A percentile compares a stretch with the other conserved stretches of the same genome.
phyloP scores from a whole-genome alignment of 2,797 vertebrate genomes.

The Sparidentex hasta region DNA sequence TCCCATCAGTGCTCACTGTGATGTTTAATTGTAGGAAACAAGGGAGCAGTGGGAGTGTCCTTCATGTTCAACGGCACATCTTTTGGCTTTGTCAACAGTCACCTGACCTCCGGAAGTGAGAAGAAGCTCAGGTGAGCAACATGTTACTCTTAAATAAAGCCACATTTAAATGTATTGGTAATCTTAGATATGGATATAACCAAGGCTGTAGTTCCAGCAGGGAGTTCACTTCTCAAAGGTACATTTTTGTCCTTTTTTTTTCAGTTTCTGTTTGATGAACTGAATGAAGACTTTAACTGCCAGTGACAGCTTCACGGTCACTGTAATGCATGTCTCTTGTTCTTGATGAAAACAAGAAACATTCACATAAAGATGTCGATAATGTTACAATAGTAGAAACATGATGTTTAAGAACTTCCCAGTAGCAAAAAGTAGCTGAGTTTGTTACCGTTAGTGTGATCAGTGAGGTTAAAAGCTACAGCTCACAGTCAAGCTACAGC shows the following conservation, averaged over 20 bases:
- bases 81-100: slow-evolving; percentile 98
- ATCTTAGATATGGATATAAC: not conserved
- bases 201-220: not conserved
- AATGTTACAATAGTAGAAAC: too few relatives aligned
- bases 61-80: slow-evolving; percentile 99
- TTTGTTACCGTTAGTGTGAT: not conserved
- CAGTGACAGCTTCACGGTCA: too few relatives aligned
- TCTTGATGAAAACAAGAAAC: not conserved
- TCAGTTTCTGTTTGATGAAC: not conserved
- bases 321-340: not conserved
- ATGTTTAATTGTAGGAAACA: slow-evolving; percentile 89
- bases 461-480: too few relatives aligned
- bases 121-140: slow-evolving; percentile 96
- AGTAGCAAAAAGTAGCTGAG: not conserved
- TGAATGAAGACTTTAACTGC: not conserved
- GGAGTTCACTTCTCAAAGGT: not conserved
- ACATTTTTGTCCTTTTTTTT: not conserved
- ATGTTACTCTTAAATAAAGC: not conserved
- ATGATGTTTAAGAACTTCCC: too few relatives aligned
- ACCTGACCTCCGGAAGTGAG: slow-evolving; percentile 97
- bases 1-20: not conserved
- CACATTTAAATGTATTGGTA: not conserved
- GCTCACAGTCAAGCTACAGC: too few relatives aligned
- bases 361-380: too few relatives aligned
- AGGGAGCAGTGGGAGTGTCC: slow-evolving; percentile 97